Percentiles rank a stretch among this genome's conserved stretches.
Conservation (phyloP, 1,140 invertebrate species). For the Rhopalosiphum padi region DNA sequence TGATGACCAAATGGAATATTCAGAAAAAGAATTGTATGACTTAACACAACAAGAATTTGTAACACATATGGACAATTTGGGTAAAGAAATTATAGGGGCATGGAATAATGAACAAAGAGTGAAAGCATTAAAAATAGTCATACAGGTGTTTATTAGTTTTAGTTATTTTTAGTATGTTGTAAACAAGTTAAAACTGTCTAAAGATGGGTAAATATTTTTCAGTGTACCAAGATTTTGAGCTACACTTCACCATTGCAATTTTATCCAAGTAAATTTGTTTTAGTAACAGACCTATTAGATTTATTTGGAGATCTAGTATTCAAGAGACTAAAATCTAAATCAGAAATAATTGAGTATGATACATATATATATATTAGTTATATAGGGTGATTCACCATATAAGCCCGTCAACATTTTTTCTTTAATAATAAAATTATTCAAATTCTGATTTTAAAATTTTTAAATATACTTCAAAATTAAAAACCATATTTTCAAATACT, state of each 20-base stretch:
- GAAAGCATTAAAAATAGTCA: slow-evolving; percentile 94
- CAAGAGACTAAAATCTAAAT: slow-evolving; percentile 83
- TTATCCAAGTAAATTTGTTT: slow-evolving; percentile 97
- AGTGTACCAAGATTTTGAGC: slow-evolving; percentile 91
- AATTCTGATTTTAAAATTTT: background rate
- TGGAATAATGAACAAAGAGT: slow-evolving; percentile 95
- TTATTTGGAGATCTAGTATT: slow-evolving; percentile 94
- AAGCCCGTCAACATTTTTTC: background rate
- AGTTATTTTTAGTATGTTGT: background rate
- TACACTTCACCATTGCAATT: slow-evolving; percentile 90
- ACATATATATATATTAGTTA: background rate
- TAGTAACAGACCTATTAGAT: slow-evolving; percentile 94
- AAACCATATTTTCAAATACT: background rate
- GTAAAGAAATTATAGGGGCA: slow-evolving; percentile 84
- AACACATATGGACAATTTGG: slow-evolving; percentile 84
- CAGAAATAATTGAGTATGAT: slow-evolving; percentile 70
- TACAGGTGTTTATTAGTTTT: slow-evolving; percentile 70
- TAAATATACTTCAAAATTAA: background rate
- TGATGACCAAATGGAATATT: slow-evolving; percentile 77
- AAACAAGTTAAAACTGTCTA: background rate
- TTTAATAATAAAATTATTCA: background rate
- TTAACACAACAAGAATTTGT: slow-evolving; percentile 92
- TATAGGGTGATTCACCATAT: background rate
- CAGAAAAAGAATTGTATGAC: slow-evolving; percentile 84
- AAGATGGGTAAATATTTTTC: slow-evolving; percentile 60